phyloP scores from a whole-genome alignment of 53 echinoderm and acorn worm species.

The Glandiceps talaboti region DNA sequence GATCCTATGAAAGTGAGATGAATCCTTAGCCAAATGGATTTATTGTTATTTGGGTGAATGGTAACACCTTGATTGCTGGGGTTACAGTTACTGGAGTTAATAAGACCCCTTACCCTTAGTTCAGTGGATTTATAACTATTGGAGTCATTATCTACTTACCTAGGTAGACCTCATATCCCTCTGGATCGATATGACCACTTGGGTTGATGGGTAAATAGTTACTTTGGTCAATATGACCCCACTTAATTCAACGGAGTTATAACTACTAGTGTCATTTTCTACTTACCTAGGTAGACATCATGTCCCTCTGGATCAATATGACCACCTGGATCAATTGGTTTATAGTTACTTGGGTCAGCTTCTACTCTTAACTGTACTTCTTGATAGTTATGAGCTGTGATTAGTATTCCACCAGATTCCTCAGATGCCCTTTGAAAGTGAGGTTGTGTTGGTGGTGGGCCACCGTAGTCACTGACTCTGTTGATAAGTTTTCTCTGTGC shows the following conservation, averaged over 20 bases:
- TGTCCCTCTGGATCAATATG: conserved; percentile 95
- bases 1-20: too few species aligned
- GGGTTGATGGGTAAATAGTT: too few species aligned
- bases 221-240: too few species aligned
- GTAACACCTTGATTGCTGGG: too few species aligned
- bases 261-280: too few species aligned
- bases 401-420: conserved; percentile 27
- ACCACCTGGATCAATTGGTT: conserved; percentile 82
- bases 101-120: too few species aligned
- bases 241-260: too few species aligned
- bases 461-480: conserved; percentile 67
- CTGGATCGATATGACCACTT: too few species aligned
- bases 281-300: conserved; percentile 81
- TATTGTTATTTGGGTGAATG: too few species aligned
- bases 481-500: conserved; percentile 89
- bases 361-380: conserved; percentile 47
- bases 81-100: too few species aligned
- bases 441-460: conserved; percentile 66
- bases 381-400: conserved; percentile 86
- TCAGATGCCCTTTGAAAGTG: conserved; percentile 49
- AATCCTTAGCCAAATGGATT: too few species aligned
- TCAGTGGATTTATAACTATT: too few species aligned
- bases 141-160: conserved; percentile 47
- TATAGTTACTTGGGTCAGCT: conserved; percentile 30
- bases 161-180: conserved; percentile 86